Base-by-base conservation (phyloP, 2,797 vertebrate genomes). In the Sebastolobus alascanus region DNA sequence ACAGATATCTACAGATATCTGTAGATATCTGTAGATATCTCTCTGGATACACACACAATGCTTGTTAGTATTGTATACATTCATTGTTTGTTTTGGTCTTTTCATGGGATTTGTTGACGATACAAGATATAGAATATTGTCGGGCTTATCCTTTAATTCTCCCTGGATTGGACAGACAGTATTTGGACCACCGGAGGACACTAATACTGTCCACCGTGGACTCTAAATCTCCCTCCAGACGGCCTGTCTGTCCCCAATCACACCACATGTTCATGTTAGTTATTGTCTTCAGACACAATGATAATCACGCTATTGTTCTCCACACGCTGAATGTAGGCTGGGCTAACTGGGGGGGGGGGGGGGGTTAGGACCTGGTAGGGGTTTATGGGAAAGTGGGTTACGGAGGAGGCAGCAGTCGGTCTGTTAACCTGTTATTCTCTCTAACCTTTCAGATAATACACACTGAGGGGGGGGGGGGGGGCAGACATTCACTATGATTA, bases 361-460 rank as follows among this genome's bases (percentile, higher is more conserved):
- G 79, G 73, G 52, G 75, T 73, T 69, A 66, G 79, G 83, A 60
- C 52, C 58, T 61, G 38, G 13, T 52, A 6, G 78, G 86, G 73
- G 79, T 84, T 79, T 75, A 76, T 18, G 55, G 60, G 83, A 92
- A 93, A 93, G 79, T 92, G 85, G 93, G 91, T 91, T 89, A 92
- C 25, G 70, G 75, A 80, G 61, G 58, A n/a, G n/a, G n/a, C n/a
- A n/a, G n/a, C n/a, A 25, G 56, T n/a, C 71, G 1, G 33, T n/a
- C 13, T 66, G n/a, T 22, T 35, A 60, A 35, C 14, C 9, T 60
- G 5, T 54, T 40, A 14, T 67, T 38, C 5, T 22, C 43, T 60
- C 6, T 25, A 25, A 33, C 33, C 25, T 64, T 25, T n/a, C 38
- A 14, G 40, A 40, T 13, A 40, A 40, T 40, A 40, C 38, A 40